These are phyloP conservation scores for Drosophila orena DNA, from an alignment of 1,140 invertebrate genomes.

Conservation along the genomic window DNA sequence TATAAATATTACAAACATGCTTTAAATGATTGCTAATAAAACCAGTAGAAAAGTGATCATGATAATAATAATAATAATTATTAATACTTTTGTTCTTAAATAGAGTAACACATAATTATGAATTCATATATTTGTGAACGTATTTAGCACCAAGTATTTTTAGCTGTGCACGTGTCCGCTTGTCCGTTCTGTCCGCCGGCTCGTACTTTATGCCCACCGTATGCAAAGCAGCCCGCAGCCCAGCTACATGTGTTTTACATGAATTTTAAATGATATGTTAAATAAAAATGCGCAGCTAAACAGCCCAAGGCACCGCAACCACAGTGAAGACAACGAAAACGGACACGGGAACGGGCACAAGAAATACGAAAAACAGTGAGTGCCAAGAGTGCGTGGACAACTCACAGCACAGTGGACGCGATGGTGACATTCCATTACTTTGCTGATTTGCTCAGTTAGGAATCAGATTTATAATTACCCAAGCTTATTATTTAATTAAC, in stretches of 20 bases:
- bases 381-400: conserved; percentile 40
- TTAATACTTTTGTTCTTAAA: too few relatives aligned
- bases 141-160: background rate
- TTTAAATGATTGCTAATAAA: too few relatives aligned
- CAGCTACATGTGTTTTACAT: conserved; percentile 83
- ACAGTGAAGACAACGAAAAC: conserved; percentile 22
- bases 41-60: too few relatives aligned
- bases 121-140: too few relatives aligned
- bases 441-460: conserved; percentile 5
- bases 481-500: conserved; percentile 8
- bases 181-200: conserved; percentile 20
- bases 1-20: too few relatives aligned
- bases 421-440: background rate
- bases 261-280: conserved; percentile 84
- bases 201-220: conserved; percentile 78
- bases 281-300: conserved; percentile 83
- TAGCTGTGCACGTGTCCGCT: background rate
- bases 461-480: background rate
- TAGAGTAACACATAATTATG: too few relatives aligned
- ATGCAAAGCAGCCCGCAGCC: conserved; percentile 70
- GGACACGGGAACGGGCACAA: conserved; percentile 22
- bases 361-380: conserved; percentile 22
- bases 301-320: conserved; percentile 58
- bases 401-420: background rate
- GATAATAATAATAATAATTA: too few relatives aligned